Percentiles rank a stretch among this genome's conserved stretches.
These are phyloP conservation scores for Arctocebus calabarensis DNA, from an alignment of 2,797 vertebrate genomes.

Conservation along the genomic window DNA sequence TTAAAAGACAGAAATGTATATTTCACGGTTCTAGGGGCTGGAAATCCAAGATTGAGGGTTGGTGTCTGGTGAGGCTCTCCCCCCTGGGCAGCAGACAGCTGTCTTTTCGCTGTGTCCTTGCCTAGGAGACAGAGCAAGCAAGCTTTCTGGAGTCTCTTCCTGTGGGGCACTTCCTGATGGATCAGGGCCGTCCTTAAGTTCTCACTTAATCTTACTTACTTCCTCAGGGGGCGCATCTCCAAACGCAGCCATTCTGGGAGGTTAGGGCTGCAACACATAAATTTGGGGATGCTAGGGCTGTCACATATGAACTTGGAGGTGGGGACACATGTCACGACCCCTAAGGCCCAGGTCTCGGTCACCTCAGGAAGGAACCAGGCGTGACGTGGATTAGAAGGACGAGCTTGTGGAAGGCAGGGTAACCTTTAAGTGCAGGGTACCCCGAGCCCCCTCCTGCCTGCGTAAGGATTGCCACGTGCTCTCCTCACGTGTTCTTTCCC, in stretches of 20 bases:
- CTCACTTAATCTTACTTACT: not conserved
- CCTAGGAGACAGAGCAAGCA: not conserved
- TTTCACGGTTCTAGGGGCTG: not conserved
- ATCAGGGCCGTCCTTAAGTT: not conserved
- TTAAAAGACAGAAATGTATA: not conserved
- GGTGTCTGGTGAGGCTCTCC: not conserved
- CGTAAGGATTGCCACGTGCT: too few relatives aligned
- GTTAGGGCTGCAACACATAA: not conserved
- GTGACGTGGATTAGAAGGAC: too few relatives aligned
- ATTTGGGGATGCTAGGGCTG: not conserved
- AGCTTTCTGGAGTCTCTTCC: not conserved
- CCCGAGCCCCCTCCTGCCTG: too few relatives aligned
- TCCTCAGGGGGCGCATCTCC: not conserved
- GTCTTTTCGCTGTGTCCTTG: not conserved
- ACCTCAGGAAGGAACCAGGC: too few relatives aligned
- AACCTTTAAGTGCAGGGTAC: too few relatives aligned
- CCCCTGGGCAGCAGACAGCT: not conserved
- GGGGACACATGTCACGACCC: not conserved
- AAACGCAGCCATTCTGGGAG: not conserved
- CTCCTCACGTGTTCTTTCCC: too few relatives aligned
- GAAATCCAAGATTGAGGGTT: not conserved
- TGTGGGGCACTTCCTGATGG: not conserved
- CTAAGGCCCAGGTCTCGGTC: too few relatives aligned
- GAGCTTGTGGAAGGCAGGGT: too few relatives aligned
- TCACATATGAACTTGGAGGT: not conserved